Conservation (phyloP, 2,797 vertebrate species). For the Rhinoraja longicauda region DNA sequence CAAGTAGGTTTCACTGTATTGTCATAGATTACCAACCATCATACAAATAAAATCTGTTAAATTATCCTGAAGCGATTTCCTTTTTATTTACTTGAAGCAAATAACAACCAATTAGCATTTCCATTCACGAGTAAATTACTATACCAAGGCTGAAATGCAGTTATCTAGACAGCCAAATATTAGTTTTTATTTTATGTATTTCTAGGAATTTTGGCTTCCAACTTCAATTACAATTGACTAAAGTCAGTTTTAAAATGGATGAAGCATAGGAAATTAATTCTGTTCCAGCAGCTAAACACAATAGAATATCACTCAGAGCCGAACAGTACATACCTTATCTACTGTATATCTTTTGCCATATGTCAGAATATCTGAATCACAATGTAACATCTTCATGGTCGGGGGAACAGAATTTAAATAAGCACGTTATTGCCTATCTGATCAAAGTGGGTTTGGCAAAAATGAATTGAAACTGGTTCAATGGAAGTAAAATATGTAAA, state of each 20-base stretch:
- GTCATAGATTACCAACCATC: background rate
- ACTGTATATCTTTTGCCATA: constrained; percentile 4
- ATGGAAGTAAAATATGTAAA: background rate
- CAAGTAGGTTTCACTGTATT: constrained; percentile 5
- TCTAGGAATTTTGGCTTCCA: background rate
- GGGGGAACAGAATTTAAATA: background rate
- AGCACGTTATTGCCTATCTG: background rate
- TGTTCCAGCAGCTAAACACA: background rate
- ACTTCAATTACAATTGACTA: background rate
- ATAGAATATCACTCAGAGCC: constrained; percentile 17
- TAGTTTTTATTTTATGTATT: background rate
- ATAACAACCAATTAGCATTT: constrained; percentile 32
- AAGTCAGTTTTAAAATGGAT: background rate
- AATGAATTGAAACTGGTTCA: background rate
- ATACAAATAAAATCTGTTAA: constrained; percentile 15
- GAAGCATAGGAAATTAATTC: background rate
- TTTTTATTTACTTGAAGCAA: constrained; percentile 20
- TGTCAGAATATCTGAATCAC: constrained; percentile 15
- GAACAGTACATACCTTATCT: constrained; percentile 9
- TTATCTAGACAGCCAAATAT: background rate
- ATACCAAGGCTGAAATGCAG: background rate
- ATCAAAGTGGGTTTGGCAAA: background rate
- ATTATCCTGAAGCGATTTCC: constrained; percentile 15
- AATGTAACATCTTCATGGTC: background rate
- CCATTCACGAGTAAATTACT: background rate